Conservation (phyloP, 2,888 invertebrate genomes). For the Drosophila diplacantha region DNA sequence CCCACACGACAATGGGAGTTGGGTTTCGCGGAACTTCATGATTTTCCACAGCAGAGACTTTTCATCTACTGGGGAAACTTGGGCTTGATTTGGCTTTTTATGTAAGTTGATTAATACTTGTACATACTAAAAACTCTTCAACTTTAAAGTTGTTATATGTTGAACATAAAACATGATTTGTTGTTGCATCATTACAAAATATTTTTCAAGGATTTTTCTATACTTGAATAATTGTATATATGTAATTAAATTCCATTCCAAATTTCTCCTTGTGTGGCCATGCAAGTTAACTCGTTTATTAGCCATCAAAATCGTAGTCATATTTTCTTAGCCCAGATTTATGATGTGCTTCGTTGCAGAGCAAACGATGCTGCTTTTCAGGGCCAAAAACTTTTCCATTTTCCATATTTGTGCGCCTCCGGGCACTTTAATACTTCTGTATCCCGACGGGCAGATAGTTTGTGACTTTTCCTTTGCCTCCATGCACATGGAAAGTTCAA, state of each 20-base stretch:
- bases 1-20: conserved; percentile 37
- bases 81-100: background rate
- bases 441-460: conserved; percentile 38
- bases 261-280: background rate
- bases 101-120: background rate
- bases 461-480: conserved; percentile 23
- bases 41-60: conserved; percentile 39
- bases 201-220: background rate
- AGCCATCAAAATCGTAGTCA: conserved; percentile 1
- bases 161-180: too few species aligned
- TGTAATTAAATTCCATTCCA: background rate
- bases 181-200: background rate
- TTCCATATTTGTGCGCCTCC: conserved; percentile 14
- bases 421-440: conserved; percentile 29
- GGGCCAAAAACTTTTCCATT: conserved; percentile 13
- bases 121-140: background rate
- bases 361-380: conserved; percentile 2
- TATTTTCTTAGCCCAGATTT: conserved; percentile 10
- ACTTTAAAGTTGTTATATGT: background rate
- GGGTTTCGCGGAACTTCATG: conserved; percentile 44
- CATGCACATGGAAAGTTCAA: conserved; percentile 64
- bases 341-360: conserved; percentile 1
- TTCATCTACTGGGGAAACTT: background rate
- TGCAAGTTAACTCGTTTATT: conserved; percentile 8
- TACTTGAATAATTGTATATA: too few species aligned